These are phyloP conservation scores for Nebria salina DNA, from an alignment of 2,888 invertebrate genomes.

Conservation along the genomic window DNA sequence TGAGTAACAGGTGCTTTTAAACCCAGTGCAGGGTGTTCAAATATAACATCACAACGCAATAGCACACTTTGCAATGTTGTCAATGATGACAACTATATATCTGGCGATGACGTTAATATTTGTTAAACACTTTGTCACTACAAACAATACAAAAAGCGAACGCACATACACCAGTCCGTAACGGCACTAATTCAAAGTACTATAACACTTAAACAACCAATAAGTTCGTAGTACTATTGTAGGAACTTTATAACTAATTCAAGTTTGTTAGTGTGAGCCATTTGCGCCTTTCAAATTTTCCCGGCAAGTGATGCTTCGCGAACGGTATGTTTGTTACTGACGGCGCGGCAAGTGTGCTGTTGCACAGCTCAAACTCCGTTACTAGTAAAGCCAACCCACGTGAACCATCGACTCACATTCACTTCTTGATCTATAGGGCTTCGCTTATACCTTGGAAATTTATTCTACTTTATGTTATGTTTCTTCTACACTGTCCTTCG, in stretches of 20 bases:
- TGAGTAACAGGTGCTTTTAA: conserved; percentile 31
- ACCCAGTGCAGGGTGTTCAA: background rate
- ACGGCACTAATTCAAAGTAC: background rate
- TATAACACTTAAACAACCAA: background rate
- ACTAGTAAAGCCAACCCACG: conserved; percentile 30
- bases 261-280: background rate
- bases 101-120: conserved; percentile 20
- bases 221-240: background rate
- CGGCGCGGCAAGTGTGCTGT: background rate
- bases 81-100: conserved; percentile 24
- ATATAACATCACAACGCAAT: conserved; percentile 22
- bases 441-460: background rate
- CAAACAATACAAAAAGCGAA: conserved; percentile 16
- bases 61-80: background rate
- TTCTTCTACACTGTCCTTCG: background rate
- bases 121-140: conserved; percentile 26
- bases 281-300: background rate
- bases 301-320: conserved; percentile 5
- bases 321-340: conserved; percentile 15
- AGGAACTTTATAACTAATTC: background rate
- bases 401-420: conserved; percentile 37
- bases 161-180: background rate
- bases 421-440: conserved; percentile 21
- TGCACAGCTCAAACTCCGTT: conserved; percentile 26
- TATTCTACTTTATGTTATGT: background rate